These are phyloP conservation scores for Pinctada fucata DNA, from an alignment of 2,888 invertebrate species.

Conservation along the genomic window DNA sequence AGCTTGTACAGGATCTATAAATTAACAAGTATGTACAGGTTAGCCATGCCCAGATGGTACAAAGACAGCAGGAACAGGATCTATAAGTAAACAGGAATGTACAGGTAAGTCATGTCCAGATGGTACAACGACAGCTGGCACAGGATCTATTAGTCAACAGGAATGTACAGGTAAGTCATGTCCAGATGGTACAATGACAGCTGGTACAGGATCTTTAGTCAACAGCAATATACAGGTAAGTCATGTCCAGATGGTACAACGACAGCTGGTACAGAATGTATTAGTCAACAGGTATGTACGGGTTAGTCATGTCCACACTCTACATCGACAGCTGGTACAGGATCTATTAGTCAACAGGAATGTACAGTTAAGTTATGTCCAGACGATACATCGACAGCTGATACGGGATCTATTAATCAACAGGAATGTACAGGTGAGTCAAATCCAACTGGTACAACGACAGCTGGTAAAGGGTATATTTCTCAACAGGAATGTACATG, in stretches of 20 bases:
- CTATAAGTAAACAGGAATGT: conserved; percentile 16
- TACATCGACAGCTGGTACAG: conserved; percentile 16
- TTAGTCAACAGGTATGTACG: conserved; percentile 12
- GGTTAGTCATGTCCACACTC: conserved; percentile 2
- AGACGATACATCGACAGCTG: too few species aligned
- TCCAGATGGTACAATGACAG: conserved; percentile 40
- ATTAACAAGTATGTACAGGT: not conserved
- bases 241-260: conserved; percentile 43
- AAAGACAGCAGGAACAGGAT: conserved; percentile 38
- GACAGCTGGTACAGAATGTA: conserved; percentile 36
- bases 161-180: conserved; percentile 30
- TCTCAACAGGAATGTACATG: conserved; percentile 18
- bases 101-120: conserved; percentile 8
- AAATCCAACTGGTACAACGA: conserved; percentile 40
- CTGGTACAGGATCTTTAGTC: too few species aligned
- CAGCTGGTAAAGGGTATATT: conserved; percentile 14
- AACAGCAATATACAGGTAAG: conserved; percentile 26
- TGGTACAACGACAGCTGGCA: too few species aligned
- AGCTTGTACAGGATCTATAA: conserved; percentile 3
- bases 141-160: conserved; percentile 10
- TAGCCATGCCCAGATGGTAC: conserved; percentile 44
- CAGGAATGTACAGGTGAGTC: conserved; percentile 23
- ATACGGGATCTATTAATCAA: conserved; percentile 7
- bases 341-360: conserved; percentile 10
- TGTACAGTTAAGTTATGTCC: conserved; percentile 17